Conservation (phyloP, 2,888 invertebrate genomes). For the Helobdella robusta region DNA sequence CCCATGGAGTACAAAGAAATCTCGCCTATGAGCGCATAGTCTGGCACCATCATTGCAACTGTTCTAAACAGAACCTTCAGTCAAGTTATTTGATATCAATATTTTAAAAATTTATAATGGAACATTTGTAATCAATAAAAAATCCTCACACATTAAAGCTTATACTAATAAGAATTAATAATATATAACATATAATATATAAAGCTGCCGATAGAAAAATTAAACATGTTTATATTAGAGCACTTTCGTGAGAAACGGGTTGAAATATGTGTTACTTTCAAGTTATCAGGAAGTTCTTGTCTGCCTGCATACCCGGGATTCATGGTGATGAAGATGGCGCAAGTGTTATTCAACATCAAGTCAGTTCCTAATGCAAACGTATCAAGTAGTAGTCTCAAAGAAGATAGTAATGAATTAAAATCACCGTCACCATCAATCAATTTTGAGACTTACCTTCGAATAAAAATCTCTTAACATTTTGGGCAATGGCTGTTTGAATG, state of each 20-base stretch:
- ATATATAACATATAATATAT: neutral
- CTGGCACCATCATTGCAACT: conserved; percentile 52
- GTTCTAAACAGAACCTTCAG: conserved; percentile 53
- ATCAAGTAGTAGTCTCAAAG: no score
- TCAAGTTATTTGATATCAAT: neutral
- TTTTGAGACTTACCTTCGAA: no score
- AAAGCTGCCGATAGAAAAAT: neutral
- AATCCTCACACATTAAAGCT: no score
- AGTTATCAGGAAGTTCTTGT: conserved; percentile 50
- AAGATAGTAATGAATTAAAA: no score
- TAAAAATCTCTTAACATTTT: conserved; percentile 62
- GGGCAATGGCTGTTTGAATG: conserved; percentile 77
- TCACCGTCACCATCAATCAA: no score
- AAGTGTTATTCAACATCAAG: conserved; percentile 48
- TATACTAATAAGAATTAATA: neutral
- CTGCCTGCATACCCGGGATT: conserved; percentile 52
- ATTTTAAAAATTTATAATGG: conserved; percentile 3
- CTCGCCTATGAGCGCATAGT: conserved; percentile 51
- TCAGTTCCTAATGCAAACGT: no score
- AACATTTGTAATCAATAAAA: neutral
- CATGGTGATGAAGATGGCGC: conserved; percentile 51
- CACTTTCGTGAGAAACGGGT: no score
- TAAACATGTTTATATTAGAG: neutral
- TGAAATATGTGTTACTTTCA: conserved; percentile 39
- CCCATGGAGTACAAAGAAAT: conserved; percentile 51